Evolutionary conservation across 2,888 invertebrate species (phyloP), one percentile per base, ranked within the genome.

Genomic region (Neoitamus cyanurus): DNA sequence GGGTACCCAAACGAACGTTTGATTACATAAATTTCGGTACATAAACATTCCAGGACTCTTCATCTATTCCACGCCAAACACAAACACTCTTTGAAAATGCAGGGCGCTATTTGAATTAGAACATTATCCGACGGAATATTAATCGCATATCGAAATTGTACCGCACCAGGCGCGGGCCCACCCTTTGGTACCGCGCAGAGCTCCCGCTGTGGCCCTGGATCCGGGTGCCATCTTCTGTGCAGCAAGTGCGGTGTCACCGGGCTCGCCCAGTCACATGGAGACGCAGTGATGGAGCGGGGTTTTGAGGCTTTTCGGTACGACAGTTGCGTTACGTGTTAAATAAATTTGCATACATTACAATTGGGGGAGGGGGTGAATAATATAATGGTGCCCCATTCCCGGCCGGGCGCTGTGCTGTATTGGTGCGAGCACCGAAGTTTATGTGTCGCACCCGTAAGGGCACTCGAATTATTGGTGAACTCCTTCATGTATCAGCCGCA

Each of bases 331-430:
- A 84, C 84, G 85, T 85, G 82, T 82, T 85, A 85, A 85, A 85
- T 85, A 85, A 85, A 85, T 85, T 85, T 85, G 85, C 85, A 85
- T 85, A 85, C 84, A 84, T 85, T 85, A 85, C 84, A 68, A 80
- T 80, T 20, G 2, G 75, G 58, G 15, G 48, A n/a, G 9, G 3
- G 58, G 7, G 48, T 25, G 68, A 15, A 58, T 80, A 80, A 68
- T 58, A 77, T 46, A 77, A 77, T 46, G 46, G 37, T 28, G 20
- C 73, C 58, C 25, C 20, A 15, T 58, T 9, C 25, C 46, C 77
- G 37, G 13, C 28, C 4, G 11, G 4, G 13, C 36, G 46, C 31
- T 36, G 75, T 34, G 70, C 48, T 83, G 83, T 77, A 28, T 42
- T 77, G 28, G 77, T 77, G 20, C 30, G 13, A 36, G 30, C 36